These are phyloP conservation scores for Xylocopa sonorina DNA, from an alignment of 1,140 invertebrate species.

Conservation along the genomic window DNA sequence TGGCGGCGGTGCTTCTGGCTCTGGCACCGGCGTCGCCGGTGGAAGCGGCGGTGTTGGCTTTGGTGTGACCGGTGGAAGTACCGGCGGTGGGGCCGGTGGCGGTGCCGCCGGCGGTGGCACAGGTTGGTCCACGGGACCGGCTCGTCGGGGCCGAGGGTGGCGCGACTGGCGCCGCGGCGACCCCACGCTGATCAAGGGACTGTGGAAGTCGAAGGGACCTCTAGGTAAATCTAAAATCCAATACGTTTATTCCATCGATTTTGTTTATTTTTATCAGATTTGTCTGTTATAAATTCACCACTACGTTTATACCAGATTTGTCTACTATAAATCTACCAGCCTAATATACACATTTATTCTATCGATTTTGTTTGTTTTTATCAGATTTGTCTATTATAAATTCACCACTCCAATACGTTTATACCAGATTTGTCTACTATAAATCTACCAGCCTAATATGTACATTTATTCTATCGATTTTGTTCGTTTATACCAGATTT, in stretches of 20 bases:
- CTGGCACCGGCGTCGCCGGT: conserved; percentile 42
- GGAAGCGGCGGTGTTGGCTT: conserved; percentile 37
- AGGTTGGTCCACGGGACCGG: conserved; percentile 37
- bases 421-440: too few species aligned
- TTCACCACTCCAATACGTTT: too few species aligned
- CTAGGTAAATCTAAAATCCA: conserved; percentile 80
- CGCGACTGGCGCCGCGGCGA: conserved; percentile 86
- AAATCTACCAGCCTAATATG: too few species aligned
- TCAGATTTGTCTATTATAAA: too few species aligned
- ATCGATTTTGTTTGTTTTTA: too few species aligned
- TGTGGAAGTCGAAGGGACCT: conserved; percentile 85
- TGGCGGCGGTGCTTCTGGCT: conserved; percentile 52
- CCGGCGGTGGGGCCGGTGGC: conserved; percentile 62
- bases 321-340: too few species aligned
- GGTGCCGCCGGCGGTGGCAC: conserved; percentile 56
- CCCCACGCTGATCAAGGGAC: conserved; percentile 86
- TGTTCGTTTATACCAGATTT: too few species aligned
- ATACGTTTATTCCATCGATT: background rate
- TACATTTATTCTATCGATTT: too few species aligned
- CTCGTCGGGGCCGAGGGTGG: conserved; percentile 82
- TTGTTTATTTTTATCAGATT: background rate
- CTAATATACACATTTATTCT: too few species aligned
- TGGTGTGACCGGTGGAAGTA: conserved; percentile 49
- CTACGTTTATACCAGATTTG: too few species aligned
- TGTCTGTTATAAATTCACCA: too few species aligned